Evolutionary conservation across 2,113 vertebrate species (phyloP).

Genomic region (Siniperca chuatsi): DNA sequence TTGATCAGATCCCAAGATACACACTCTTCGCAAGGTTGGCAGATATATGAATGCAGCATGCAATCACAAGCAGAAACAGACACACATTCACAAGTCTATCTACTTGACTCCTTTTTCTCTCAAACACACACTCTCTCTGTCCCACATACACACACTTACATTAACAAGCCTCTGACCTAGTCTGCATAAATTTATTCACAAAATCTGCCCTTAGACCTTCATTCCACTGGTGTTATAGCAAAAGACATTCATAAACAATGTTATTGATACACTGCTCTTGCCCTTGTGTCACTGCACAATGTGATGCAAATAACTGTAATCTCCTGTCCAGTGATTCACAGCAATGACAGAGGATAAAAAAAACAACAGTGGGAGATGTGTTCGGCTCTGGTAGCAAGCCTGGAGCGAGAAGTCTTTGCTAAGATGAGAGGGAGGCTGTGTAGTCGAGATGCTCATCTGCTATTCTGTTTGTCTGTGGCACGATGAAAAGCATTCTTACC

Average conservation of each 20-base stretch:
- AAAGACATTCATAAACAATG: not conserved
- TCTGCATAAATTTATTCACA: constrained; percentile 45
- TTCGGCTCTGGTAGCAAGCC: constrained; percentile 48
- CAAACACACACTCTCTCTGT: not conserved
- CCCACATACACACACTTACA: constrained; percentile 1
- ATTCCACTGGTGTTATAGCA: not conserved
- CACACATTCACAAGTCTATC: constrained; percentile 41
- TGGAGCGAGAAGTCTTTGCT: constrained; percentile 38
- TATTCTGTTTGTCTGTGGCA: constrained; percentile 77
- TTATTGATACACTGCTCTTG: not conserved
- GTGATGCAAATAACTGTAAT: constrained; percentile 41
- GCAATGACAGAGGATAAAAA: constrained; percentile 41
- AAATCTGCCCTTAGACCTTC: constrained; percentile 22
- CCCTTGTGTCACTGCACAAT: constrained; percentile 25
- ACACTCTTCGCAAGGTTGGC: constrained; percentile 47
- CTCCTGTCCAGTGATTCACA: constrained; percentile 44
- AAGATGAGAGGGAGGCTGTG: constrained; percentile 55
- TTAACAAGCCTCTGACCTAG: constrained; percentile 13
- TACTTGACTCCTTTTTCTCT: not conserved
- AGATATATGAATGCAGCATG: constrained; percentile 52
- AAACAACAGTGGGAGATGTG: constrained; percentile 44
- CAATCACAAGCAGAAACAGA: constrained; percentile 66
- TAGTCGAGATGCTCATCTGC: constrained; percentile 71
- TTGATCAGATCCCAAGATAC: constrained; percentile 67
- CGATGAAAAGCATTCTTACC: constrained; percentile 75